Base-by-base conservation (phyloP, 2,888 invertebrate species). In the Deroplatys truncata region DNA sequence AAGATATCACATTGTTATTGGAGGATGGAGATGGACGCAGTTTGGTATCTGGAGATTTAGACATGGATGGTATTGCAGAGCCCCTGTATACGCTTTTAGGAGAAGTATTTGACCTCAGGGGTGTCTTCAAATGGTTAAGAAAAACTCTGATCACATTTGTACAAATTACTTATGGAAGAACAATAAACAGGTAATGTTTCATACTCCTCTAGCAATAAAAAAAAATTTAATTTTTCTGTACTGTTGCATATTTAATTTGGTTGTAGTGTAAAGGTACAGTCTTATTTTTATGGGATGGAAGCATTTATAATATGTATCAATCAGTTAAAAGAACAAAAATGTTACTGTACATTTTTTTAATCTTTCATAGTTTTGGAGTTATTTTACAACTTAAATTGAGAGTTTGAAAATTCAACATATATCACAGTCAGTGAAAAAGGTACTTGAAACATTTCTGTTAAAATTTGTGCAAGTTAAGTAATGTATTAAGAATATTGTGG, bases 121-220 rank as follows among this genome's bases (percentile, higher is more conserved):
- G 98, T 0, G 97, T 98, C 49, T 98, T 98, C 93, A 96, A 97
- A 88, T 98, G 98, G 96, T 94, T 98, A 49, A 94, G 98, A 91
- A 97, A 97, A 93, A 98, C 98, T 31, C 95, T 98, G 29, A 98
- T 98, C 91, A 97, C 97, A 3, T 98, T 98, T 93, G 98, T 98
- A 35, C 98, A 98, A 94, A 96, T 98, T 90, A 97, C 98, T 0
- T 98, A 98, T 92, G 98, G 98, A n/a, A 95, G 98, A 91, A 98
- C 98, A 90, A 98, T 98, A 85, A 98, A 98, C 93, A 94, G 93
- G 94, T 94, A 31, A 89, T 15, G 9, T 35, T 35, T 35, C 43
- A 43, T 13, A 13, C 43, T 56, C 16, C 10, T 13, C 3, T 28
- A 86, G 28, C 2, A 86, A n/a, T 87, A 28, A 13, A 28, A 83